Evolutionary conservation across 2,113 vertebrate species (phyloP), one percentile per base, ranked within the genome.

Genomic region (Oreochromis niloticus): DNA sequence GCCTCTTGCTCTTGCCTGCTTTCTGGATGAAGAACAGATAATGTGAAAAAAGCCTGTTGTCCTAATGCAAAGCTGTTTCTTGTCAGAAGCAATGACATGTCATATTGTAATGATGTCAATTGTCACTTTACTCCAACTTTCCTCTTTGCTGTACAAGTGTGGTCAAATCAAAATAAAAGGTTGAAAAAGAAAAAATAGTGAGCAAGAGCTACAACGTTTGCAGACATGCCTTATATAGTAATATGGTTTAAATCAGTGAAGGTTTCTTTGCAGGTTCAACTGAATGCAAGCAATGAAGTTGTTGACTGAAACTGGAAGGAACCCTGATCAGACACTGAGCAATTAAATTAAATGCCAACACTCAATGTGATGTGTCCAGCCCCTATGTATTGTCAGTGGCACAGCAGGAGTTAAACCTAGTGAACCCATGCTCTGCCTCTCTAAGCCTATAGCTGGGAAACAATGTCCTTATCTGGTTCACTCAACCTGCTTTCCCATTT

Each of bases 381-480:
- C 50, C 24, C 9, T 16, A 1, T 80, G 22, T 32, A 52, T 46
- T 66, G 52, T 88, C 50, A 43, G 80, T 36, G 80, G 85, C 59
- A 41, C 8, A 19, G 54, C 43, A 92, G 55, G 91, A 85, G 92
- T 94, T 94, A 92, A 94, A 95, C 71, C 87, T 57, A 78, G 6
- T 89, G 87, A 93, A 93, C 90, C 87, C 85, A 82, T 81, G 82
- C 88, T 84, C 81, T 84, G 78, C 85, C 89, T 91, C 80, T 85
- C 85, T 92, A 85, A 94, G 93, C 93, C 91, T 93, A 88, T 81
- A 90, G 91, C 90, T 75, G 87, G 90, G 90, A 95, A 93, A 95
- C 95, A 96, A 96, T 94, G 87, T 73, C 91, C 92, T 95, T 96
- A 96, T 96, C 95, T 92, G 86, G 80, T 87, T 93, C 61, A 66